Evolutionary conservation across 2,797 vertebrate genomes (phyloP).

Genomic region (Peromyscus aztecus): DNA sequence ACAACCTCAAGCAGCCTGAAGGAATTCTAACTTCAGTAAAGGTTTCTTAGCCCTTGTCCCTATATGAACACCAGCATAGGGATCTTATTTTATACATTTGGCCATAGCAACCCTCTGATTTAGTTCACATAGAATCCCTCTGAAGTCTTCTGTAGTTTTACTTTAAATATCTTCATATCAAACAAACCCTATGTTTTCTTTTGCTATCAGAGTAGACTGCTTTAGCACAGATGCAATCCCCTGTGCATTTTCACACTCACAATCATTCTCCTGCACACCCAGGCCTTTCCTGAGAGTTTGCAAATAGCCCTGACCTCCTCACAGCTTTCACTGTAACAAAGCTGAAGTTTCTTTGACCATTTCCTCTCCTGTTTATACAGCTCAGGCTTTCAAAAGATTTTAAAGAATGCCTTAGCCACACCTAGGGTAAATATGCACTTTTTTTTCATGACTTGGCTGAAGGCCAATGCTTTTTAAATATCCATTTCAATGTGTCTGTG

Average conservation of each 20-base stretch:
- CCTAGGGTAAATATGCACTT: slow-evolving; percentile 55
- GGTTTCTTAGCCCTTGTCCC: not conserved
- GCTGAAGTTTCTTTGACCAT: slow-evolving; percentile 63
- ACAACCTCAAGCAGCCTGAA: not conserved
- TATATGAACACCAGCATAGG: not conserved
- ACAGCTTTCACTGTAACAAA: slow-evolving; percentile 51
- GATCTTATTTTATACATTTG: not conserved
- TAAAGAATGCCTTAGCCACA: slow-evolving; percentile 1
- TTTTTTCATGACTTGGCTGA: slow-evolving; percentile 62
- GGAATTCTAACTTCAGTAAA: not conserved
- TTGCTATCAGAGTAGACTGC: slow-evolving; percentile 50
- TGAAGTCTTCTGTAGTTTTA: slow-evolving; percentile 54
- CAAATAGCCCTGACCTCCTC: slow-evolving; percentile 61
- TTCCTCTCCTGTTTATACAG: slow-evolving; percentile 4
- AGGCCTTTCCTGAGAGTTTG: slow-evolving; percentile 70
- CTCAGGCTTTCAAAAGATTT: slow-evolving; percentile 23
- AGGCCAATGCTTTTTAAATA: not conserved
- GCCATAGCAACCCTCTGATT: slow-evolving; percentile 25
- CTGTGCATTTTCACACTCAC: slow-evolving; percentile 58
- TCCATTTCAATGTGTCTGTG: slow-evolving; percentile 6
- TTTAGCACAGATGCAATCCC: slow-evolving; percentile 39
- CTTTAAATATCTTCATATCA: slow-evolving; percentile 56
- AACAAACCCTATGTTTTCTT: slow-evolving; percentile 53
- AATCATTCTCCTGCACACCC: slow-evolving; percentile 48
- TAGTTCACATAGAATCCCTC: slow-evolving; percentile 20